A percentile compares a stretch with the other conserved stretches of the same genome.
phyloP scores from a whole-genome alignment of 2,797 vertebrate genomes.

The Sarcophilus harrisii region DNA sequence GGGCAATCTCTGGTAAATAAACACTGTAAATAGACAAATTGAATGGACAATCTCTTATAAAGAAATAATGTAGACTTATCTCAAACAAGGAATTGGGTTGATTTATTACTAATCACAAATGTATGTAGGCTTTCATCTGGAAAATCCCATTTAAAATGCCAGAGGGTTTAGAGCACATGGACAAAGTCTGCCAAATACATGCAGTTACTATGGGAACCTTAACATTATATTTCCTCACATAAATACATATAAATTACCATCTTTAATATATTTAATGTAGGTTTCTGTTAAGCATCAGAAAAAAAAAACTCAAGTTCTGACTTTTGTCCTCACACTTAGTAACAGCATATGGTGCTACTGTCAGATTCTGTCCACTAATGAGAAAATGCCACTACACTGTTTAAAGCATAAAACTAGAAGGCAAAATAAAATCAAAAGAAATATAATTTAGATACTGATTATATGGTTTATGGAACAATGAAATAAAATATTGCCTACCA shows the following conservation, averaged over 20 bases:
- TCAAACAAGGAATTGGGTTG: neutral
- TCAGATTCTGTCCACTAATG: neutral
- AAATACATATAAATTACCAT: conserved; percentile 48
- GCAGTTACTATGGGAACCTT: conserved; percentile 71
- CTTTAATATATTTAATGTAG: conserved; percentile 51
- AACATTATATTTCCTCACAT: neutral
- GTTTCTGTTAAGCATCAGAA: conserved; percentile 46
- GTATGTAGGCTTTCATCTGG: conserved; percentile 62
- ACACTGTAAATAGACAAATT: neutral
- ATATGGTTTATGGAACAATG: neutral
- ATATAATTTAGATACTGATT: neutral
- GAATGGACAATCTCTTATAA: neutral
- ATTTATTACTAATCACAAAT: conserved; percentile 55
- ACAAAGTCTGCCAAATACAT: conserved; percentile 59
- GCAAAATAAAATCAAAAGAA: neutral
- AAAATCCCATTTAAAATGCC: conserved; percentile 64
- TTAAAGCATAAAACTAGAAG: neutral
- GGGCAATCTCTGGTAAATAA: neutral
- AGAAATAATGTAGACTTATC: neutral
- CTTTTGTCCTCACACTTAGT: conserved; percentile 30
- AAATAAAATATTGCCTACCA: neutral
- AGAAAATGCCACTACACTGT: neutral
- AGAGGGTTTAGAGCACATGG: conserved; percentile 66
- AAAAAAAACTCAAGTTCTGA: conserved; percentile 23
- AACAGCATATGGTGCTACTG: neutral